Evolutionary conservation across 2,797 vertebrate genomes (phyloP).

Genomic region (Poeciliopsis paucimaculata): DNA sequence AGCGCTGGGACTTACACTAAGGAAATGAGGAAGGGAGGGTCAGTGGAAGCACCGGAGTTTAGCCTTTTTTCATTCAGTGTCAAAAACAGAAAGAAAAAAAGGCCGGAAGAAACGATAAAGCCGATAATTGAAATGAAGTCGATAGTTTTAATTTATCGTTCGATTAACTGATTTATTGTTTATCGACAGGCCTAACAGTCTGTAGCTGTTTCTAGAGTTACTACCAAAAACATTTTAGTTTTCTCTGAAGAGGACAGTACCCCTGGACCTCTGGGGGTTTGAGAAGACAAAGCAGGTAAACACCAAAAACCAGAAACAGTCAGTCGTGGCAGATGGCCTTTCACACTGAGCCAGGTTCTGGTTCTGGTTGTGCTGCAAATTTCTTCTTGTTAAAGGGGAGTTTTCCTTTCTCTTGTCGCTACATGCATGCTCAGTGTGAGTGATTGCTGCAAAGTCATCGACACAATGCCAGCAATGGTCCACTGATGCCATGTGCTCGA

Average conservation of each 20-base stretch:
- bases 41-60: no score
- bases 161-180: no score
- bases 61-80: no score
- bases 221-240: not conserved
- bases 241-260: not conserved
- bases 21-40: no score
- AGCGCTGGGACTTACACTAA: no score
- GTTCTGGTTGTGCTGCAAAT: not conserved
- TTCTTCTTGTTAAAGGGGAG: not conserved
- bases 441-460: not conserved
- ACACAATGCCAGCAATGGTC: not conserved
- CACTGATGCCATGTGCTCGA: not conserved
- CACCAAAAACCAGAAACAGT: not conserved
- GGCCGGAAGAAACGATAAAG: no score
- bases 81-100: no score
- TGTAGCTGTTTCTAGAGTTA: not conserved
- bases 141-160: no score
- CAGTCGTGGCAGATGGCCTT: not conserved
- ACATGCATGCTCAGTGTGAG: not conserved
- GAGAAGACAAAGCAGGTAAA: no score
- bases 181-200: no score
- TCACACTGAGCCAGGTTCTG: not conserved
- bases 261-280: no score
- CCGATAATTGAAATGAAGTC: no score
- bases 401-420: not conserved